These are phyloP conservation scores for Philereme vetulata DNA, from an alignment of 2,888 invertebrate genomes.

Conservation along the genomic window DNA sequence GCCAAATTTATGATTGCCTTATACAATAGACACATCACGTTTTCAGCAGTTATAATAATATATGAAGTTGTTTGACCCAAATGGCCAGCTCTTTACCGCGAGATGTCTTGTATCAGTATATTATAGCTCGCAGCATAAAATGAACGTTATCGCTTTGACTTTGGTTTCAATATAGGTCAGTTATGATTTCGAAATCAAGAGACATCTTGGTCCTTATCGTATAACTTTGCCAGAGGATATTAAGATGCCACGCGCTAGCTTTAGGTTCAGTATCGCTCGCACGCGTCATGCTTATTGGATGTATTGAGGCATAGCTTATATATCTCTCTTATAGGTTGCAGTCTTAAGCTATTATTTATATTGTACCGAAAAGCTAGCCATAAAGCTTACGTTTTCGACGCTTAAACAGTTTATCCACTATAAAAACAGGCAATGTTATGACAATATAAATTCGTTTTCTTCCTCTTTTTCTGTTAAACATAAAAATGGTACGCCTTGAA, in stretches of 20 bases:
- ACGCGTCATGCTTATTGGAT: neutral
- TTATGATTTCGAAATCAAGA: no score
- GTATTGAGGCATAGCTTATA: neutral
- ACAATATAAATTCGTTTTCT: slow-evolving; percentile 58
- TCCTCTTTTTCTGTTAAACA: slow-evolving; percentile 44
- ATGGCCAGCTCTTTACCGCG: slow-evolving; percentile 30
- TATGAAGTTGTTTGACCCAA: slow-evolving; percentile 34
- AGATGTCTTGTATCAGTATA: neutral
- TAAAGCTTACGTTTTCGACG: slow-evolving; percentile 45
- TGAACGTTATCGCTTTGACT: neutral
- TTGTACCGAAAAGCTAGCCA: slow-evolving; percentile 35
- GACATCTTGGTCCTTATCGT: no score
- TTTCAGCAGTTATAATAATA: slow-evolving; percentile 29
- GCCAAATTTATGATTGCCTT: slow-evolving; percentile 21
- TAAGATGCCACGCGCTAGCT: neutral
- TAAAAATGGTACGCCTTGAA: slow-evolving; percentile 55
- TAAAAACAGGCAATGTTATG: slow-evolving; percentile 60
- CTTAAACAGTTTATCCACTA: slow-evolving; percentile 60
- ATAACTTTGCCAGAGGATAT: neutral
- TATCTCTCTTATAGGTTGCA: neutral
- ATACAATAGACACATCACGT: slow-evolving; percentile 30
- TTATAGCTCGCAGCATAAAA: neutral
- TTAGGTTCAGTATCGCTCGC: neutral
- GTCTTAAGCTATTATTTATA: neutral
- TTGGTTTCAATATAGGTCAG: neutral